Evolutionary conservation across 2,888 invertebrate genomes (phyloP), one percentile per base, ranked within the genome.

Genomic region (Cordilura impudica): DNA sequence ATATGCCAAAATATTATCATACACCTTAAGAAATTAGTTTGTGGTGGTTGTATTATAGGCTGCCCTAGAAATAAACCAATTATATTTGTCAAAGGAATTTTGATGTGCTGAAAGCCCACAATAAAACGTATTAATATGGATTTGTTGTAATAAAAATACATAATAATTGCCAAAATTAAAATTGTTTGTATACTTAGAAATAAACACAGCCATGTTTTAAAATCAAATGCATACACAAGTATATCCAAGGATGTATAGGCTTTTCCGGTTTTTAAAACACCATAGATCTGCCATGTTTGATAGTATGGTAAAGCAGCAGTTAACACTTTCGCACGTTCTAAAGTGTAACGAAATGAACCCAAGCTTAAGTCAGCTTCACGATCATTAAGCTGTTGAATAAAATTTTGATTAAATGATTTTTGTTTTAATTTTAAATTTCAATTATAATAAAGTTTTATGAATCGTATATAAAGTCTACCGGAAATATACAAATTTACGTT

Each of bases 301-400:
- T 84, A 85, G 49, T 85, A 85, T 0, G 84, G 81, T 16, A 84
- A 45, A 0, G 84, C 82, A 0, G 79, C 81, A 1, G 83, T 83
- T 21, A 84, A 39, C n/a, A 84, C 1, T 3, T 71, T 39, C 0
- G 71, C 45, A 26, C 84, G 80, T n/a, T 83, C 83, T 29, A 80
- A 47, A 0, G 84, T 83, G 16, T 83, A 83, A n/a, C 84, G 83
- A 56, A 83, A 84, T 5, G 81, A 79, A 4, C 86, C 86, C 56
- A 86, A 63, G 61, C 83, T 82, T 0, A 86, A 18, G 45, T 85
- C 82, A 2, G 81, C 84, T 3, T 8, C 19, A 7, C 78, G 78
- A 1, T 82, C 79, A 1, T 76, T 19, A 2, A 85, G 72, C 85
- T 85, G 6, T 4, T 26, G 26, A 6, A 26, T 26, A 26, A n/a